Conservation (phyloP, 37 sponge, comb jelly and placozoan species). For the Hexactinellida sp. region DNA sequence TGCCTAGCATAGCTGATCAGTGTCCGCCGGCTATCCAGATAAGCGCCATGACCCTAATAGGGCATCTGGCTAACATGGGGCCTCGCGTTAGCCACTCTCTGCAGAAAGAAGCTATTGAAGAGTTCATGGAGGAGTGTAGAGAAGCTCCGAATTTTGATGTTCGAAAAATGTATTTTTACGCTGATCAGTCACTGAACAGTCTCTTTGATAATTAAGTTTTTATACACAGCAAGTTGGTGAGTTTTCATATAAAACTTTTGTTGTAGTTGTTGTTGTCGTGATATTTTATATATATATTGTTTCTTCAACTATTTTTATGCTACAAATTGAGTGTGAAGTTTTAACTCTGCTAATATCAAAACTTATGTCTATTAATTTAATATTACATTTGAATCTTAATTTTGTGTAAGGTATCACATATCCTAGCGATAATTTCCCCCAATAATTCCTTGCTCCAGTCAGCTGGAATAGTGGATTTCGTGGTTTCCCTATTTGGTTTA, state of each 20-base stretch:
- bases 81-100: neutral
- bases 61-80: neutral
- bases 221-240: neutral
- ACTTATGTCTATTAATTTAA: neutral
- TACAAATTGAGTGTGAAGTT: neutral
- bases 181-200: neutral
- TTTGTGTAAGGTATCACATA: too few species aligned
- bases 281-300: neutral
- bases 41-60: neutral
- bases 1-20: neutral
- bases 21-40: neutral
- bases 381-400: neutral
- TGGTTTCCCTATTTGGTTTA: too few species aligned
- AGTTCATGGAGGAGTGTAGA: neutral
- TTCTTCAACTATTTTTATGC: neutral
- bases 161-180: constrained; percentile 6
- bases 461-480: too few species aligned
- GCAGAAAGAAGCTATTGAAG: constrained; percentile 7
- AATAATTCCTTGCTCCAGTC: too few species aligned
- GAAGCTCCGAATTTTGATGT: neutral
- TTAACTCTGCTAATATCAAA: too few species aligned
- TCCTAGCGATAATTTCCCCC: too few species aligned
- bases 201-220: neutral
- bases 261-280: neutral
- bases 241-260: neutral